Conservation (phyloP, 2,797 vertebrate genomes). For the Macroramphosus scolopax region DNA sequence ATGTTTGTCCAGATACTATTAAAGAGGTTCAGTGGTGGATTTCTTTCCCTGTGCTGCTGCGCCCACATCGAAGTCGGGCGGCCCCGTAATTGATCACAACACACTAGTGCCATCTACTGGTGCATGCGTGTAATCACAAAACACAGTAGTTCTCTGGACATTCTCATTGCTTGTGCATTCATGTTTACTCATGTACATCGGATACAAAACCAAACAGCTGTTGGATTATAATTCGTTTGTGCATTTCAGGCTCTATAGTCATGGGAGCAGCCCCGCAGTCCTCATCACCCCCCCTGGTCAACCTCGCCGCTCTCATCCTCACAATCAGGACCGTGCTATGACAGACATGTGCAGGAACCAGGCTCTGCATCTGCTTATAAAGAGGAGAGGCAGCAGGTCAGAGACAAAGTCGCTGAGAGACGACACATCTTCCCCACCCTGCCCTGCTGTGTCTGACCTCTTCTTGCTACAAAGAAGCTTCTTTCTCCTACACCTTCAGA, state of each 20-base stretch:
- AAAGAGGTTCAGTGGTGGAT: constrained; percentile 3
- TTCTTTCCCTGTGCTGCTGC: constrained; percentile 11
- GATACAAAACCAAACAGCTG: neutral
- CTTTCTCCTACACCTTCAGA: constrained; percentile 35
- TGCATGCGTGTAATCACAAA: constrained; percentile 7
- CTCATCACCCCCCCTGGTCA: constrained; percentile 77
- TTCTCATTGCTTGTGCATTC: too few species aligned
- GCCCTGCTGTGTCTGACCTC: constrained; percentile 40
- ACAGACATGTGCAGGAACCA: constrained; percentile 73
- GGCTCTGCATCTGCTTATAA: constrained; percentile 49
- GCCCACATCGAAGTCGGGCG: neutral
- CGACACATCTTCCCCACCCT: constrained; percentile 30
- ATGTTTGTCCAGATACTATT: constrained; percentile 7
- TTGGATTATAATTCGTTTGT: constrained; percentile 30
- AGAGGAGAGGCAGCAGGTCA: constrained; percentile 52
- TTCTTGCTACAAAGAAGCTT: constrained; percentile 41
- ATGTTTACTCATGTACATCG: too few species aligned
- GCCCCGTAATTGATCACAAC: neutral
- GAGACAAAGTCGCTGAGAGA: constrained; percentile 50
- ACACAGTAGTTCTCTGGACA: neutral
- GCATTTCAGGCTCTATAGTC: constrained; percentile 79
- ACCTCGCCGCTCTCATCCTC: constrained; percentile 84
- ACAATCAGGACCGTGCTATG: constrained; percentile 91
- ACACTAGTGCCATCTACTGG: constrained; percentile 65
- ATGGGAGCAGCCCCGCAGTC: constrained; percentile 80